Evolutionary conservation across 2,888 invertebrate genomes (phyloP).

Genomic region (Cheilosia impressa): DNA sequence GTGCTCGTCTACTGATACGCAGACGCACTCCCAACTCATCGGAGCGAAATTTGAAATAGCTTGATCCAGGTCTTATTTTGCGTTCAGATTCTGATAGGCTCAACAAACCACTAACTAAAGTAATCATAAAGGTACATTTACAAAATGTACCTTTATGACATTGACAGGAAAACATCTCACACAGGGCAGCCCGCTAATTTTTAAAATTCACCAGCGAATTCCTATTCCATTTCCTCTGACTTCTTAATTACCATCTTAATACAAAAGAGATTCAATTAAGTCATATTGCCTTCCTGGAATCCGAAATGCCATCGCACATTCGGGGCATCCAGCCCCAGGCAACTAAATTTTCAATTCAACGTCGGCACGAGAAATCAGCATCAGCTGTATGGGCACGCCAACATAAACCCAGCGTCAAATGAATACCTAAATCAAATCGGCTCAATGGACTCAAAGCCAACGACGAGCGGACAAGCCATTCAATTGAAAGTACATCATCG

Average conservation of each 20-base stretch:
- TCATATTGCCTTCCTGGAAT: constrained; percentile 31
- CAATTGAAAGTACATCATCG: constrained; percentile 43
- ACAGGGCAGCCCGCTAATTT: no score
- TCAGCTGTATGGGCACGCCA: constrained; percentile 17
- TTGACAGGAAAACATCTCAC: no score
- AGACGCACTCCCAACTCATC: no score
- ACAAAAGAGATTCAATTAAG: constrained; percentile 21
- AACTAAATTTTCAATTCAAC: constrained; percentile 24
- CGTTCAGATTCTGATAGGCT: no score
- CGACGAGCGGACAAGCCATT: not conserved
- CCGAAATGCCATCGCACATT: constrained; percentile 33
- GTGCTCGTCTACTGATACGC: no score
- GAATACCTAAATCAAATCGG: constrained; percentile 47
- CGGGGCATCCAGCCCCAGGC: not conserved
- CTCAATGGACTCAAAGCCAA: constrained; percentile 2
- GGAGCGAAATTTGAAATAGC: no score
- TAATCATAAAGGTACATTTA: no score
- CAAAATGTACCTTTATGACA: no score
- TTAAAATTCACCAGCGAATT: no score
- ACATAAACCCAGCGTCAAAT: constrained; percentile 11
- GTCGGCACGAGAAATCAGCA: constrained; percentile 37
- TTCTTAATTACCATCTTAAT: constrained; percentile 4
- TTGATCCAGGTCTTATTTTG: no score
- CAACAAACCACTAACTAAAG: no score
- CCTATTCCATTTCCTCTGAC: not conserved